phyloP scores from a whole-genome alignment of 1,140 invertebrate species.

The Papilio polytes region DNA sequence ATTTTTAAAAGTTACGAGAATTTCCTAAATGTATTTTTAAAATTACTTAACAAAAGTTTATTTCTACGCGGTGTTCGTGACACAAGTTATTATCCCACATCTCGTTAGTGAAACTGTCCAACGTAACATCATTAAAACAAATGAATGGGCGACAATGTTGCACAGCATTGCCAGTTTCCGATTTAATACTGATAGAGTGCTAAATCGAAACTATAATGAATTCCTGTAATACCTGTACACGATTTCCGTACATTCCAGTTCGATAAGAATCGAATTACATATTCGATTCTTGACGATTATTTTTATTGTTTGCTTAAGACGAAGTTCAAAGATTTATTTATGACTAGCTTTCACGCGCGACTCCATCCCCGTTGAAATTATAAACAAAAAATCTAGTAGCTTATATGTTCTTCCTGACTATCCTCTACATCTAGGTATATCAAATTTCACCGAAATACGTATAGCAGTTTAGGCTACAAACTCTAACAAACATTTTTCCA shows the following conservation, averaged over 20 bases:
- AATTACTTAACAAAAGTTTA: neutral
- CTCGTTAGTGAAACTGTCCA: neutral
- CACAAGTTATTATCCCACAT: neutral
- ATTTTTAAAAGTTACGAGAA: neutral
- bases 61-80: neutral
- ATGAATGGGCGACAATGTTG: neutral
- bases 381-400: too few species aligned
- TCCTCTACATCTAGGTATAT: too few species aligned
- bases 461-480: too few species aligned
- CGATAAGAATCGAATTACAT: neutral
- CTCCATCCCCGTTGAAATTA: too few species aligned
- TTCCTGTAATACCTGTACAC: neutral
- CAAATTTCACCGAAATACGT: too few species aligned
- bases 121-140: constrained; percentile 5
- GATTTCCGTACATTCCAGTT: neutral
- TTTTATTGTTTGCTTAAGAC: neutral
- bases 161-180: neutral
- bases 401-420: too few species aligned
- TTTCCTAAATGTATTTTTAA: neutral
- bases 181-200: constrained; percentile 6
- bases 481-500: too few species aligned
- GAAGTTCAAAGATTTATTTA: too few species aligned
- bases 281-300: neutral
- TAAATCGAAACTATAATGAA: neutral
- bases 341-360: too few species aligned